Evolutionary conservation across 92 coral and sea anemone species (phyloP).

Genomic region (Zoanthus gigantus): DNA sequence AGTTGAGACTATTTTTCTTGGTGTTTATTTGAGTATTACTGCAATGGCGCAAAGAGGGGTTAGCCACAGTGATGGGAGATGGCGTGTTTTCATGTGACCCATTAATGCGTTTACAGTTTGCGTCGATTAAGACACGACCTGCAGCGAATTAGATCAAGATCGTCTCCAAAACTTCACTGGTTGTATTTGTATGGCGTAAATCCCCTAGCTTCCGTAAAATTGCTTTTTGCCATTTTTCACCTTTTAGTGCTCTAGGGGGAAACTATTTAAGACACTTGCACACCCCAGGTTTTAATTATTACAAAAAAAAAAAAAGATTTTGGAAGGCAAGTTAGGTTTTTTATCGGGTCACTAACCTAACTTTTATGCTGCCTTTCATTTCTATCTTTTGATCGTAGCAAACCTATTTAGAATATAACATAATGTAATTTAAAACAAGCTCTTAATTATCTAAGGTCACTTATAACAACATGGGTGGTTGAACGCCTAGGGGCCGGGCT

Average conservation of each 20-base stretch:
- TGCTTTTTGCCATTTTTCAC: conserved; percentile 17
- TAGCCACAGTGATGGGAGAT: conserved; percentile 45
- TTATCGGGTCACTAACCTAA: conserved; percentile 68
- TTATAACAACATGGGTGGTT: conserved; percentile 47
- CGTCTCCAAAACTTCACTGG: conserved; percentile 13
- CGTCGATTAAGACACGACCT: conserved; percentile 30
- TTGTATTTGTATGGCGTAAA: not conserved
- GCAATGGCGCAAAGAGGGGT: conserved; percentile 17
- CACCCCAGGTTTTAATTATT: not conserved
- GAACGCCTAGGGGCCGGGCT: conserved; percentile 45
- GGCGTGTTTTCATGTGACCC: conserved; percentile 24
- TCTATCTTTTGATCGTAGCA: conserved; percentile 70
- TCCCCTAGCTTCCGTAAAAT: conserved; percentile 36
- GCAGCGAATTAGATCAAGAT: conserved; percentile 49
- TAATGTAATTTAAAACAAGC: conserved; percentile 76
- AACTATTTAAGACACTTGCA: conserved; percentile 20
- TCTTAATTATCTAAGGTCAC: conserved; percentile 79
- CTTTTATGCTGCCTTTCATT: conserved; percentile 76
- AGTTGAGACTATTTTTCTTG: conserved; percentile 17
- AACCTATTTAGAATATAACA: conserved; percentile 72
- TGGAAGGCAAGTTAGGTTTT: conserved; percentile 53
- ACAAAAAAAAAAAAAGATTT: not conserved
- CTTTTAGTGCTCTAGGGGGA: conserved; percentile 22
- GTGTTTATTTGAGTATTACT: conserved; percentile 42
- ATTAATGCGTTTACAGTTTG: conserved; percentile 33